Conservation (phyloP, 2,797 vertebrate species). For the Protosalanx chinensis region DNA sequence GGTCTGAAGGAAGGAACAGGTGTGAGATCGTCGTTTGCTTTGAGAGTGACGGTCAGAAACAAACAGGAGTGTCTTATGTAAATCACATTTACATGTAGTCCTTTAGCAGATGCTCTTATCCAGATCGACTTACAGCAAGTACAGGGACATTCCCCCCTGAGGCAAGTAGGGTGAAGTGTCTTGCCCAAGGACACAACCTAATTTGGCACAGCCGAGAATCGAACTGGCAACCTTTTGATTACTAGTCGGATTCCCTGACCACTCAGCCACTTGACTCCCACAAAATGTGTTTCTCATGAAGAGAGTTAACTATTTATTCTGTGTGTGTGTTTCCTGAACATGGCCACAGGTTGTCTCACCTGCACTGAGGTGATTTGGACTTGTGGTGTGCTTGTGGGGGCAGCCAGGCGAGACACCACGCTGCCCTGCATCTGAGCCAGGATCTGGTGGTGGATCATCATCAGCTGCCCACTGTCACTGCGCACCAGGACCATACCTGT, state of each 20-base stretch:
- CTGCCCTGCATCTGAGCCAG: conserved; percentile 90
- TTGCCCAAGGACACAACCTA: too few relatives aligned
- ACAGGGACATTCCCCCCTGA: too few relatives aligned
- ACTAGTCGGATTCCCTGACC: too few relatives aligned
- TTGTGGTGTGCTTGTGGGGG: conserved; percentile 81
- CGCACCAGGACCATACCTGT: conserved; percentile 93
- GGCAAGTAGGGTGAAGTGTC: too few relatives aligned
- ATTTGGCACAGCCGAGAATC: too few relatives aligned
- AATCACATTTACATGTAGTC: not conserved
- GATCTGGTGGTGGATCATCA: conserved; percentile 94
- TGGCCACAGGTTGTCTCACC: conserved; percentile 64
- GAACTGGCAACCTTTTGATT: too few relatives aligned
- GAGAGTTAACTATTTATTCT: too few relatives aligned
- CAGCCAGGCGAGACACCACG: conserved; percentile 80
- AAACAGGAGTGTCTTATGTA: not conserved
- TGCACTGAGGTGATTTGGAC: conserved; percentile 85
- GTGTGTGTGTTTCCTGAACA: not conserved
- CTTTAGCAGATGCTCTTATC: too few relatives aligned
- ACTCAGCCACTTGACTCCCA: too few relatives aligned
- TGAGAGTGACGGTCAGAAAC: not conserved
- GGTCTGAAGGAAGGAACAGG: conserved; percentile 65
- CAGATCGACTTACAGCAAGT: too few relatives aligned
- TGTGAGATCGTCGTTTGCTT: not conserved
- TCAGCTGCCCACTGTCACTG: conserved; percentile 90
- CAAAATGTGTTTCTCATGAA: too few relatives aligned